Base-by-base conservation (phyloP, 2,797 vertebrate species). In the Premnoplex brunnescens region DNA sequence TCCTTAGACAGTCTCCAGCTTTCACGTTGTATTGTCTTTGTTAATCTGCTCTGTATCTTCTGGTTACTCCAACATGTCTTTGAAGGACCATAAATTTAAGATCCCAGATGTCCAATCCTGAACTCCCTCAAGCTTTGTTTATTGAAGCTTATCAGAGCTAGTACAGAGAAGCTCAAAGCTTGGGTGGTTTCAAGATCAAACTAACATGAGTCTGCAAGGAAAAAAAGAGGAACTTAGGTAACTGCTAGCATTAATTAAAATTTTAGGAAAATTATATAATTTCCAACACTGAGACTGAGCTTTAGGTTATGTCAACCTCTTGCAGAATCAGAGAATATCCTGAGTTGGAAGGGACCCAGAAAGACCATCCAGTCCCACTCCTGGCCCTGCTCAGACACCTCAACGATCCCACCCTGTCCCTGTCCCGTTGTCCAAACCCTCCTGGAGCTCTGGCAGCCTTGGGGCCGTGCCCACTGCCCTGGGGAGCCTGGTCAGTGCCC, bases 381-480 rank as follows among this genome's bases (percentile, higher is more conserved):
- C 12, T 39, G 37, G 7, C 13, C 16, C 41, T 28, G 13, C 51
- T 6, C 22, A 48, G 62, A 14, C 32, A 49, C 36, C 18, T 12
- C 7, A 7, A 14, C 46, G 43, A 17, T 62, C 39, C 18, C 36
- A 28, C 12, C 13, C 4, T 43, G 23, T 28, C 26, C 9, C 32
- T 43, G 21, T 20, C 48, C 34, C 8, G 2, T 55, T 60, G 22
- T 32, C 48, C 52, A 28, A 74, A 41, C 14, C 4, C 22, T 41
- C 12, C 34, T 67, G 10, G 18, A 48, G 26, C 30, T 48, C 34
- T 75, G 41, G 5, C 48, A 49, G 49, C 27, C 16, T 37, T 10
- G 6, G 9, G 9, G 20, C 48, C 7, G 1, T 36, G 20, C 3
- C 9, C 20, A 12, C 17, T 60, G 66, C 10, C 15, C 3, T 21